Evolutionary conservation across 2,888 invertebrate genomes (phyloP).

Genomic region (Megastigmus dorsalis): DNA sequence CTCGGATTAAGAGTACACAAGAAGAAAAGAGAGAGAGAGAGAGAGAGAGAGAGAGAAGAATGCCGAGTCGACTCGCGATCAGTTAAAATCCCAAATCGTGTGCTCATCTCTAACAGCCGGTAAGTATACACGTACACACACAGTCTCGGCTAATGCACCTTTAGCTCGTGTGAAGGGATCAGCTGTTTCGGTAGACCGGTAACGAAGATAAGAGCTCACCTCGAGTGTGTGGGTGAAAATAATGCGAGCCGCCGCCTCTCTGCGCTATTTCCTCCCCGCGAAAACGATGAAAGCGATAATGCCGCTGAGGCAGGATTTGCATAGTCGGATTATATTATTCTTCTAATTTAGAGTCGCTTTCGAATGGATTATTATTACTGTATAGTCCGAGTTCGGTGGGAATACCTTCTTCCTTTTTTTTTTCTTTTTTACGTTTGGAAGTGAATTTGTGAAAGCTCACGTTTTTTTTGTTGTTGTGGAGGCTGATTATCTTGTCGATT

Average conservation of each 20-base stretch:
- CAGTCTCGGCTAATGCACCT: not conserved
- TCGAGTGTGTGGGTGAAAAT: not conserved
- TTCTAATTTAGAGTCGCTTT: too few relatives aligned
- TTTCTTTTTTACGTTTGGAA: too few relatives aligned
- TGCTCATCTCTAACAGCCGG: not conserved
- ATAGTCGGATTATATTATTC: too few relatives aligned
- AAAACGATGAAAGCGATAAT: constrained; percentile 11
- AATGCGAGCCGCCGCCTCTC: not conserved
- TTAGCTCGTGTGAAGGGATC: not conserved
- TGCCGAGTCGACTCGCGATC: not conserved
- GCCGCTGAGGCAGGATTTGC: not conserved
- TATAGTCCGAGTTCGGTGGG: too few relatives aligned
- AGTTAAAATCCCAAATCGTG: not conserved
- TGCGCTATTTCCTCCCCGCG: not conserved
- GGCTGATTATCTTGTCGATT: too few relatives aligned
- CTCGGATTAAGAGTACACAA: too few relatives aligned
- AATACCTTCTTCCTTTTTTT: too few relatives aligned
- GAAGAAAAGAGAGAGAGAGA: too few relatives aligned
- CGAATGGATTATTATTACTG: too few relatives aligned
- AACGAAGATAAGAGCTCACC: constrained; percentile 18
- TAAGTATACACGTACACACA: not conserved
- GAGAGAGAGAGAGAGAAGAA: too few relatives aligned
- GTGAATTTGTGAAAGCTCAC: too few relatives aligned
- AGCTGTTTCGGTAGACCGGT: constrained; percentile 12
- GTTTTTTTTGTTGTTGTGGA: too few relatives aligned